Base-by-base conservation (phyloP, 2,888 invertebrate species). In the Cabera pusaria region DNA sequence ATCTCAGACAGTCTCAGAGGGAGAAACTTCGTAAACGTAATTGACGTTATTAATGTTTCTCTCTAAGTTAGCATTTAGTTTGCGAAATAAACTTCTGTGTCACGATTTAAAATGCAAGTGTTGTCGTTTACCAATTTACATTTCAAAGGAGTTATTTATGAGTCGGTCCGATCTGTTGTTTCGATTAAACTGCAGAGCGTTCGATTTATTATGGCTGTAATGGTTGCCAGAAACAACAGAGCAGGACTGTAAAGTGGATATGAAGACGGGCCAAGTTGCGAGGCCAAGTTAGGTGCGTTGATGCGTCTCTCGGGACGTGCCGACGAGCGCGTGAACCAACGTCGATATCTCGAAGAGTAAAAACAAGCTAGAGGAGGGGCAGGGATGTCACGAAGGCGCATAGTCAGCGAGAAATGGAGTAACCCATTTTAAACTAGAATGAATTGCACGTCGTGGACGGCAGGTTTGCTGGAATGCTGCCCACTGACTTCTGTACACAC, bases 351-450 rank as follows among this genome's bases (percentile, higher is more conserved):
- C 52, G 61, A 61, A 56, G 42, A 49, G 58, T 62, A 73, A 72
- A 75, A 75, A 73, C 70, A 70, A 71, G 70, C 56, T 48, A 55
- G 55, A 56, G 59, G 55, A 59, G 68, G 68, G 64, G 71, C 71
- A 65, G 66, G 64, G 70, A 73, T 81, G 82, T 82, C 80, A 80
- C 73, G 63, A 71, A 75, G 66, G 64, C 73, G 81, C 77, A 68
- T 68, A 79, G 80, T 84, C 84, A 84, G 79, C 82, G 75, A 71
- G 75, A 81, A 84, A 79, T 75, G 73, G 76, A 80, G 75, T 82
- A 82, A 83, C 83, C 85, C 75, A 84, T 83, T 84, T 84, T 80
- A 82, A 83, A 82, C 79, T 76, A 78, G 81, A 82, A 85, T 85
- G 82, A 85, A 85, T 85, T 83, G 83, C 79, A 75, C 73, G 76